A percentile compares a stretch with the other conserved stretches of the same genome.
Evolutionary conservation across 2,113 vertebrate species (phyloP).

Genomic region (Okapia johnstoni): DNA sequence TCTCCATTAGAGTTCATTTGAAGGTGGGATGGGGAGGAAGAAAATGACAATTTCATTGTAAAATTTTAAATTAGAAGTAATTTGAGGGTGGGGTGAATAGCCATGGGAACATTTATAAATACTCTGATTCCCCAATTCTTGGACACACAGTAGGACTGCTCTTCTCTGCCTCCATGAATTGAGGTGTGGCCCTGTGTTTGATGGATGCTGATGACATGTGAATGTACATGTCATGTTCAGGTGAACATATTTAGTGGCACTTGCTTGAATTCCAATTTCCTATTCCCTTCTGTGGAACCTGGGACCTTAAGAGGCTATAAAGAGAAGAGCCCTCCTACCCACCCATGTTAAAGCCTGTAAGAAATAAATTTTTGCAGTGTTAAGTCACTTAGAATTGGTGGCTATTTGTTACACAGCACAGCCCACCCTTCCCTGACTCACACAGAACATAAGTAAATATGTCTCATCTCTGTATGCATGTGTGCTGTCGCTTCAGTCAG

Average conservation of each 20-base stretch:
- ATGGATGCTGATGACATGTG: background rate
- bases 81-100: background rate
- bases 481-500: background rate
- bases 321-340: background rate
- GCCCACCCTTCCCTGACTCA: background rate
- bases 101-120: background rate
- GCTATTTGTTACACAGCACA: background rate
- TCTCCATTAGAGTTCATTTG: background rate
- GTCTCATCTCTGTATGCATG: background rate
- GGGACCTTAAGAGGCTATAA: background rate
- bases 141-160: background rate
- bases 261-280: background rate
- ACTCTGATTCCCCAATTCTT: background rate
- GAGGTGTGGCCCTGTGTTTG: background rate
- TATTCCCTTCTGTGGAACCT: background rate
- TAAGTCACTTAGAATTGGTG: background rate
- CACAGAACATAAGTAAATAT: background rate
- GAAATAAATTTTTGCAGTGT: background rate
- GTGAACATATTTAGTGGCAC: background rate
- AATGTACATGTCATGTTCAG: background rate
- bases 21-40: background rate
- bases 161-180: background rate
- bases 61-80: background rate
- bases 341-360: background rate
- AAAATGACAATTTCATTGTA: background rate